Base-by-base conservation (phyloP, 1,140 invertebrate genomes). In the Drosophila nigrodunni region DNA sequence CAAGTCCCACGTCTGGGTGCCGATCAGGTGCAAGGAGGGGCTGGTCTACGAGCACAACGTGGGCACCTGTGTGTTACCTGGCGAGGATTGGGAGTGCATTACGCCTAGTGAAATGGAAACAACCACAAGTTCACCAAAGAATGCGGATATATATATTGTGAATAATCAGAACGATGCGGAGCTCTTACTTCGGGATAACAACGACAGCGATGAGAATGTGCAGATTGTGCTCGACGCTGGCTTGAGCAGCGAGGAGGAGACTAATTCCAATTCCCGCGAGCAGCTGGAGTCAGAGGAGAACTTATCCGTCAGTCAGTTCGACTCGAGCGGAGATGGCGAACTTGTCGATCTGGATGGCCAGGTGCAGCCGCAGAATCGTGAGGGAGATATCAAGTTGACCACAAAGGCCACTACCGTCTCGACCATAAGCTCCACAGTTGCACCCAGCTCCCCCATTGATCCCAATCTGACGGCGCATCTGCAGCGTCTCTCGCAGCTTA, bases 11-110 rank as follows among this genome's bases (percentile, higher is more conserved):
- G 93, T 93, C 6, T 94, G 94, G 94, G 80, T 93, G 3, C 94
- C 94, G 0, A 79, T 89, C n/a, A 93, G 92, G 59, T 94, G 94
- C 70, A 87, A 91, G 25, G 78, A 93, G 10, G 93, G 93, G 37
- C 78, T 94, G 65, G 82, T 94, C 8, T 94, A 93, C 68, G 92
- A 94, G 44, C 91, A 93, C 13, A 92, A 92, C 78, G 78, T 94
- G 18, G 82, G 91, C 61, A 91, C 93, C 25, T 94, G 94, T 67
- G 93, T 94, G 5, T 37, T 94, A 30, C 92, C 94, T 7, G 91
- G 92, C 21, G 93, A 93, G 61, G 86, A 92, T 49, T 93, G 93
- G 92, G 92, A 92, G 30, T 92, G 92, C 78, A 34, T 80, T 7
- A 89, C 83, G 0, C 59, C 85, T 7, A 76, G 74, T 11, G 85